A percentile compares a stretch with the other conserved stretches of the same genome.
Conservation (phyloP, 92 coral and sea anemone species). For the Palythoa grandis region DNA sequence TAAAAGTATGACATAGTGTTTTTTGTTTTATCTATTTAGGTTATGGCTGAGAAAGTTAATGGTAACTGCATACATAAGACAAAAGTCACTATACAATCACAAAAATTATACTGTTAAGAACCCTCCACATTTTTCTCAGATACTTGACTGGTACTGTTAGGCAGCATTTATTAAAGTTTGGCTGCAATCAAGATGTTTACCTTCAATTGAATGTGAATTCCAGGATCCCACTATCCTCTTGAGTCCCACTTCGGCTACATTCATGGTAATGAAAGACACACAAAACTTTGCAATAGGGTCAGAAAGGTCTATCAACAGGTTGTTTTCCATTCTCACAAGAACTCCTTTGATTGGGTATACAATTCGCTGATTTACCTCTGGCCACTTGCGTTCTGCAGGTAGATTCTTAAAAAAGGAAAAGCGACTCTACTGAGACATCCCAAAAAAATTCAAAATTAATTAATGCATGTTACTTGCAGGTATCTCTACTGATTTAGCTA, state of each 20-base stretch:
- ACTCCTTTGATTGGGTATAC: conserved; percentile 68
- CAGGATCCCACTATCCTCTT: conserved; percentile 56
- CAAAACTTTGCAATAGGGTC: conserved; percentile 63
- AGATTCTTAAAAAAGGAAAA: conserved; percentile 57
- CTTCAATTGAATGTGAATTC: conserved; percentile 71
- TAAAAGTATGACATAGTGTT: not conserved
- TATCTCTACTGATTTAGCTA: not conserved
- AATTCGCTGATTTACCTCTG: conserved; percentile 67
- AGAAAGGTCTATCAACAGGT: conserved; percentile 46
- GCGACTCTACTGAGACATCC: not conserved
- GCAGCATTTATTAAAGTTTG: too few species aligned
- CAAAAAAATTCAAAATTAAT: not conserved
- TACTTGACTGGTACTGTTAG: too few species aligned
- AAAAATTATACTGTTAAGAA: too few species aligned
- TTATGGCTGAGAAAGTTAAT: too few species aligned
- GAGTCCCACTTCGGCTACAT: conserved; percentile 62
- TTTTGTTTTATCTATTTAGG: too few species aligned
- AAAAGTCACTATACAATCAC: too few species aligned
- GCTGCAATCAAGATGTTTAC: conserved; percentile 23
- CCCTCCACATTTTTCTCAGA: too few species aligned
- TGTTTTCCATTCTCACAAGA: conserved; percentile 63
- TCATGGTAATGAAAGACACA: conserved; percentile 65
- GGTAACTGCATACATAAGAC: too few species aligned
- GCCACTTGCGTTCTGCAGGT: conserved; percentile 76
- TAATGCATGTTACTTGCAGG: not conserved